Base-by-base conservation (phyloP, 2,888 invertebrate genomes). In the Coleophora deauratella region DNA sequence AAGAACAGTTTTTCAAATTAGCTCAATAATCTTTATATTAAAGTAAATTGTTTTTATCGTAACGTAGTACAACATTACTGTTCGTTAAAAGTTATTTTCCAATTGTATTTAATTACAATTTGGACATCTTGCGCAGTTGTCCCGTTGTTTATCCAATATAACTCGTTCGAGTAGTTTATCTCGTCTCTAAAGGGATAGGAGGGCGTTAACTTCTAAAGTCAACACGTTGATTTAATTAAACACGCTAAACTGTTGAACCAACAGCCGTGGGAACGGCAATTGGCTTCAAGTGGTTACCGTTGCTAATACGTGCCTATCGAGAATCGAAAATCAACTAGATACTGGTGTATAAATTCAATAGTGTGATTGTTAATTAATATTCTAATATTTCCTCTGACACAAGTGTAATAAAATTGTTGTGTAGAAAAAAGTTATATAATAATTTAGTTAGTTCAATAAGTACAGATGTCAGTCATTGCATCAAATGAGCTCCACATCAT, bases 191-290 rank as follows among this genome's bases (percentile, higher is more conserved):
- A 41, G 39, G 37, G 37, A 41, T 49, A 42, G 34, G 33, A 38
- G 49, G 50, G 37, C 48, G 46, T 41, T 47, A 49, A 57, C 51
- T 53, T 48, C 51, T 61, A 62, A 61, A 64, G 59, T 58, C 57
- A 54, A 55, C 51, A 52, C 53, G 61, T 57, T 61, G 64, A 62
- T 72, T 72, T 54, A 55, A 69, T 70, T 66, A 67, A 64, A 55
- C 59, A 50, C 54, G 65, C 57, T 72, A 72, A 78, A 47, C 52
- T 59, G 42, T 58, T 61, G 55, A 40, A 57, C 63, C 68, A 70
- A 72, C 65, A 62, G 50, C 57, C 66, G 66, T 76, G 77, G 62
- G 74, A 76, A 50, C 52, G 59, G 55, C 65, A 62, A 68, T 72
- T 62, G 59, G 58, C 58, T 46, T 49, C 46, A 39, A 35, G 43